Conservation (phyloP, 1,140 invertebrate genomes). For the Eupeodes corollae region DNA sequence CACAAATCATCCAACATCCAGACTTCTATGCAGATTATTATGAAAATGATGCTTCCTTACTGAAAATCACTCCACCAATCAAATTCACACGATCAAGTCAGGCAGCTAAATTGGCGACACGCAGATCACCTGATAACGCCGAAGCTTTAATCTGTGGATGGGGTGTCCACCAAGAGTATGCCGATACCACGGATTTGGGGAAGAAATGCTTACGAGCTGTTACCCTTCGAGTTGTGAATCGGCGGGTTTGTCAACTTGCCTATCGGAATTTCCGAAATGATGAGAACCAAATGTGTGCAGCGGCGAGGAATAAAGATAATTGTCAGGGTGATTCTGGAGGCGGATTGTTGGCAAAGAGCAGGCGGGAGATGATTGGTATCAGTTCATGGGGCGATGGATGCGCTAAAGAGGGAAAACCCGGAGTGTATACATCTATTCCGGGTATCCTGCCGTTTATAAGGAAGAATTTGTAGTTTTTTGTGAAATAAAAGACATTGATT, state of each 20-base stretch:
- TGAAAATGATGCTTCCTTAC: conserved; percentile 25
- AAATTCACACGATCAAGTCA: conserved; percentile 15
- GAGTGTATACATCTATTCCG: conserved; percentile 44
- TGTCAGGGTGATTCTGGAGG: conserved; percentile 53
- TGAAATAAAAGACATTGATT: no score
- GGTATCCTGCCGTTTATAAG: not conserved
- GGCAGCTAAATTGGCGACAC: conserved; percentile 19
- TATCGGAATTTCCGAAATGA: not conserved
- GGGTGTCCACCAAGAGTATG: conserved; percentile 16
- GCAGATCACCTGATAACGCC: conserved; percentile 14
- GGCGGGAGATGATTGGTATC: conserved; percentile 42
- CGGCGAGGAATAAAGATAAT: not conserved
- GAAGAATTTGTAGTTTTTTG: no score
- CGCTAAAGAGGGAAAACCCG: conserved; percentile 40
- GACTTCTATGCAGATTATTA: conserved; percentile 3
- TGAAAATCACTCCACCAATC: conserved; percentile 20
- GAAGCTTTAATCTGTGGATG: conserved; percentile 24
- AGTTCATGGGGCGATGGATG: conserved; percentile 57
- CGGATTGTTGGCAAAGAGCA: conserved; percentile 35
- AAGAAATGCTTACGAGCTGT: not conserved
- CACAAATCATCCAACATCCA: no score
- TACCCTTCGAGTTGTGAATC: not conserved
- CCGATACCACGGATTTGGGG: not conserved
- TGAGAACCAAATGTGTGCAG: no score
- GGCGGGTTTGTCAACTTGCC: not conserved